Conservation (phyloP, 2,797 vertebrate species). For the Takifugu ocellatus region DNA sequence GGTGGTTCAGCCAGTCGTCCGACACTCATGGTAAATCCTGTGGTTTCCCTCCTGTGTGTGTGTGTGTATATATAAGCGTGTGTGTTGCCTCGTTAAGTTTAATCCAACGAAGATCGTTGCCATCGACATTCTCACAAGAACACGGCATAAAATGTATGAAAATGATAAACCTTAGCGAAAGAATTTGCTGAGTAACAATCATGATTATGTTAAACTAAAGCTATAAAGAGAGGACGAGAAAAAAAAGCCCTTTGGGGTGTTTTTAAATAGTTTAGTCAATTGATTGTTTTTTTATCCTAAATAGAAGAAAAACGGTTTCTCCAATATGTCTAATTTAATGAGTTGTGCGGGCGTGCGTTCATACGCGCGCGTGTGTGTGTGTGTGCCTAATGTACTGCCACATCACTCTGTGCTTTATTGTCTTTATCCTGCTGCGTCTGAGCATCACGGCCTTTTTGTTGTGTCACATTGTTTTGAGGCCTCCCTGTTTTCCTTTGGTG, state of each 20-base stretch:
- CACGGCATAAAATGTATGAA: too few relatives aligned
- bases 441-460: constrained; percentile 36
- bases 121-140: too few relatives aligned
- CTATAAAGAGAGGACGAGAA: too few relatives aligned
- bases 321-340: too few relatives aligned
- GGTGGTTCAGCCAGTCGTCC: constrained; percentile 92
- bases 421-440: constrained; percentile 41
- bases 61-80: constrained; percentile 18
- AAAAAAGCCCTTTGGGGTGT: too few relatives aligned
- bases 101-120: too few relatives aligned
- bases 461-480: neutral
- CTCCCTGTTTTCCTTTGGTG: neutral
- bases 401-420: constrained; percentile 50
- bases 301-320: too few relatives aligned
- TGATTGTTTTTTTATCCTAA: too few relatives aligned
- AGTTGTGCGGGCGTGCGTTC: neutral
- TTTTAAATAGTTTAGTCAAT: too few relatives aligned
- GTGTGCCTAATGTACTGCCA: constrained; percentile 24
- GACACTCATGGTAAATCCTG: constrained; percentile 94
- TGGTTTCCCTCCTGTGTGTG: constrained; percentile 59
- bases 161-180: too few relatives aligned
- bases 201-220: too few relatives aligned
- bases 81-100: constrained; percentile 10
- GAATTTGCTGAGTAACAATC: too few relatives aligned
- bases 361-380: neutral